Percentiles rank a stretch among this genome's conserved stretches.
phyloP scores from a whole-genome alignment of 2,797 vertebrate genomes.

The Iguana delicatissima region DNA sequence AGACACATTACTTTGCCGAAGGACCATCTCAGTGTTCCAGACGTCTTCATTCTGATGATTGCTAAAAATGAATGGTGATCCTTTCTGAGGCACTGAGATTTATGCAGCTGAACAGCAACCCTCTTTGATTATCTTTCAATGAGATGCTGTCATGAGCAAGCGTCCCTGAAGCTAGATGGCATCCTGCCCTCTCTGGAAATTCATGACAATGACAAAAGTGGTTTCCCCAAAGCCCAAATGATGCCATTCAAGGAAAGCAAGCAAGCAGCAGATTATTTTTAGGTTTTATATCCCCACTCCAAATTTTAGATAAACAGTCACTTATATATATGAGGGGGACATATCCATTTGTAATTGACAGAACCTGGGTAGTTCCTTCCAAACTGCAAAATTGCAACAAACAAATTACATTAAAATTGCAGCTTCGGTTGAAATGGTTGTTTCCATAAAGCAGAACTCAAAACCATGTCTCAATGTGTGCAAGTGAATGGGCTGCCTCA shows the following conservation, averaged over 20 bases:
- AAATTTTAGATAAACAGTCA: conserved; percentile 26
- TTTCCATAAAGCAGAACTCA: conserved; percentile 4
- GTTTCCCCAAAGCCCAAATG: conserved; percentile 44
- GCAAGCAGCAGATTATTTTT: conserved; percentile 10
- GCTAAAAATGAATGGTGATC: conserved; percentile 62
- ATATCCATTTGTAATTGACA: background rate
- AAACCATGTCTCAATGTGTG: conserved; percentile 13
- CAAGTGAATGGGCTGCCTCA: background rate
- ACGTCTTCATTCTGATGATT: conserved; percentile 43
- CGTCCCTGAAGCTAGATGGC: conserved; percentile 48
- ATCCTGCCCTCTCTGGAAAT: conserved; percentile 57
- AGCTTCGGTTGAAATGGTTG: conserved; percentile 5
- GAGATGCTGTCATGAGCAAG: conserved; percentile 46
- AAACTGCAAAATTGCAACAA: no score
- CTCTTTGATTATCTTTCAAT: conserved; percentile 65
- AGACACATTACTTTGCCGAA: conserved; percentile 54
- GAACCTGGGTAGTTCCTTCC: background rate
- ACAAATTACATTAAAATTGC: background rate
- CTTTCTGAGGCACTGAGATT: conserved; percentile 57
- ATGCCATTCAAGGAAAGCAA: conserved; percentile 18
- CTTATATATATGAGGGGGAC: background rate
- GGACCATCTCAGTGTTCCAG: conserved; percentile 3
- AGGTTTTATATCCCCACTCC: background rate
- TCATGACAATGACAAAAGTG: conserved; percentile 51
- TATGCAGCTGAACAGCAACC: conserved; percentile 52